Conservation (phyloP, 2,888 invertebrate species). For the Neoascia interrupta region DNA sequence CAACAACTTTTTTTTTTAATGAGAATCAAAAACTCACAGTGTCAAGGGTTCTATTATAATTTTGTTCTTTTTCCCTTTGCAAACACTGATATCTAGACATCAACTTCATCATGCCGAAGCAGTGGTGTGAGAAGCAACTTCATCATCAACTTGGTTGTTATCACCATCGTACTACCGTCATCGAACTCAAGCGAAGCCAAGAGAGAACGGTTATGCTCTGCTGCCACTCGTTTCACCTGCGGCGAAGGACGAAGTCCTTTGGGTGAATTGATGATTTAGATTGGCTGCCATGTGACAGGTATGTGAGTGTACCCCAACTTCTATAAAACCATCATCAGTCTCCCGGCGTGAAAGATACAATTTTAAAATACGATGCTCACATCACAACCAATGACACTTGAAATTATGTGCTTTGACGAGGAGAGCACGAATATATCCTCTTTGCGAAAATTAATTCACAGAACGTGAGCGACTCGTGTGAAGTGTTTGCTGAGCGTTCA, state of each 20-base stretch:
- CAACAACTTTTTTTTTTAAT: constrained; percentile 18
- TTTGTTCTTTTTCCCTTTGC: background rate
- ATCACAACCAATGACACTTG: constrained; percentile 47
- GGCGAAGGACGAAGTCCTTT: constrained; percentile 1
- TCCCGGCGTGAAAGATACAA: constrained; percentile 19
- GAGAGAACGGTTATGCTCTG: background rate
- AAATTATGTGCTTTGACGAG: constrained; percentile 53
- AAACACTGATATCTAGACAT: constrained; percentile 6
- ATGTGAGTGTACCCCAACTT: constrained; percentile 4
- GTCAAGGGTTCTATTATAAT: constrained; percentile 6
- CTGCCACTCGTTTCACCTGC: constrained; percentile 5
- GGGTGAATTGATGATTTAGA: constrained; percentile 19
- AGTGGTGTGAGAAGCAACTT: constrained; percentile 2
- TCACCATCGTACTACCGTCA: constrained; percentile 2
- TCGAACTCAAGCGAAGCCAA: constrained; percentile 1
- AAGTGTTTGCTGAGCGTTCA: constrained; percentile 9
- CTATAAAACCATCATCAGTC: constrained; percentile 9
- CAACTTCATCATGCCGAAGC: constrained; percentile 4
- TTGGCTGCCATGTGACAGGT: constrained; percentile 30
- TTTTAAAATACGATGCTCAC: constrained; percentile 44
- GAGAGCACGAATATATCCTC: constrained; percentile 18
- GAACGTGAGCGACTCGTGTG: constrained; percentile 31
- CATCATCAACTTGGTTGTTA: constrained; percentile 13
- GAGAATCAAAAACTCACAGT: constrained; percentile 29
- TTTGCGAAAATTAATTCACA: constrained; percentile 39